phyloP scores from a whole-genome alignment of 2,113 vertebrate genomes.

The Atrichornis clamosus region DNA sequence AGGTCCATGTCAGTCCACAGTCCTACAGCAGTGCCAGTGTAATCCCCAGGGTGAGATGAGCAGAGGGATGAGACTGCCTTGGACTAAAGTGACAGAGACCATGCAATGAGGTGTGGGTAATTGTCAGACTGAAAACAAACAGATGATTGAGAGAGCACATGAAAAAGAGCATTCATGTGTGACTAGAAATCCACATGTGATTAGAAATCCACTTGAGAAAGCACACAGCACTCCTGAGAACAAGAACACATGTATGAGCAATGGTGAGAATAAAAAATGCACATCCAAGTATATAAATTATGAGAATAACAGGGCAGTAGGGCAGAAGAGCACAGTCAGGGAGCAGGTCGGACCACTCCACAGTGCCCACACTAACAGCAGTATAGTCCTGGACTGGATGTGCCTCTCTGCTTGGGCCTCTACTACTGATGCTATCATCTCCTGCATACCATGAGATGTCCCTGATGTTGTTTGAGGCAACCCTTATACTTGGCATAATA shows the following conservation, averaged over 20 bases:
- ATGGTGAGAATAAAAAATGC: not conserved
- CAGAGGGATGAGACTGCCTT: not conserved
- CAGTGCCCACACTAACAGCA: not conserved
- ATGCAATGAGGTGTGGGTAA: not conserved
- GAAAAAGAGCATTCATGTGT: not conserved
- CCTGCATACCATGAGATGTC: not conserved
- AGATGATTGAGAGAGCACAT: not conserved
- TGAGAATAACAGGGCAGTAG: not conserved
- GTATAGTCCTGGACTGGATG: not conserved
- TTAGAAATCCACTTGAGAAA: not conserved
- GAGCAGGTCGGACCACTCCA: not conserved
- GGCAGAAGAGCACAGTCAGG: not conserved
- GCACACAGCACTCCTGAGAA: not conserved
- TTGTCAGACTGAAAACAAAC: not conserved
- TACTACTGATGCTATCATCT: not conserved
- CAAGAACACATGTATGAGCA: not conserved
- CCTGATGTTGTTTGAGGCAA: not conserved
- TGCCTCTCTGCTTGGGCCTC: not conserved
- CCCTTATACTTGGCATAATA: not conserved
- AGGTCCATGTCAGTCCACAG: not conserved
- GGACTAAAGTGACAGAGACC: not conserved
- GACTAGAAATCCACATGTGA: not conserved
- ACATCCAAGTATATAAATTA: not conserved
- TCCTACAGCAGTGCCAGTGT: not conserved
- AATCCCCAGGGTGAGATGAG: fast-evolving